Evolutionary conservation across 2,797 vertebrate genomes (phyloP).

Genomic region (Cirrhinus molitorella): DNA sequence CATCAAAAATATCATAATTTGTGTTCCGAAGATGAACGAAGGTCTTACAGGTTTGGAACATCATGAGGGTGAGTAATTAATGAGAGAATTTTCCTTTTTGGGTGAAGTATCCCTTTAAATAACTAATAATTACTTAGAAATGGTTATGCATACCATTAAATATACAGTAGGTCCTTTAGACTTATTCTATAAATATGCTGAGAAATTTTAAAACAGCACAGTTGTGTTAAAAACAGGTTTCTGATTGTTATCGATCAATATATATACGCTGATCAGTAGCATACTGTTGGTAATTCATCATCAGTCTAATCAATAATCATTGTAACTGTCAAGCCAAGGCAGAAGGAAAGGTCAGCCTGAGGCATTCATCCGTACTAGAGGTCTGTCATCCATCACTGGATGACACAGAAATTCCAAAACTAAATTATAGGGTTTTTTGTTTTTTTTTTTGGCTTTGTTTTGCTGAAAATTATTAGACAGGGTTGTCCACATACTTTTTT

Average conservation of each 20-base stretch:
- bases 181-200: neutral
- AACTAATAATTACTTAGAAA: neutral
- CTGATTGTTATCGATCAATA: neutral
- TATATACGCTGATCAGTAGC: neutral
- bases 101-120: neutral
- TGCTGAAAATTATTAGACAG: neutral
- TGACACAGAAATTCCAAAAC: neutral
- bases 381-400: slow-evolving; percentile 18
- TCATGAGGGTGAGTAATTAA: no score
- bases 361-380: neutral
- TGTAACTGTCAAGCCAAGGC: slow-evolving; percentile 24
- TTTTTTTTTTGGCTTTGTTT: no score
- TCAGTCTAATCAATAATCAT: neutral
- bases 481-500: neutral
- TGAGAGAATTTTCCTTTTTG: no score
- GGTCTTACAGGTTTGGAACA: no score
- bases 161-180: neutral
- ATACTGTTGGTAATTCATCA: neutral
- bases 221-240: neutral
- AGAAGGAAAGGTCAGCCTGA: slow-evolving; percentile 27
- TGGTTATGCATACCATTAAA: neutral
- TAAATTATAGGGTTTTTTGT: neutral
- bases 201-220: neutral
- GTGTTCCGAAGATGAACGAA: no score
- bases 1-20: no score